Conservation (phyloP, 1,140 invertebrate species). For the Caenorhabditis brenneri region DNA sequence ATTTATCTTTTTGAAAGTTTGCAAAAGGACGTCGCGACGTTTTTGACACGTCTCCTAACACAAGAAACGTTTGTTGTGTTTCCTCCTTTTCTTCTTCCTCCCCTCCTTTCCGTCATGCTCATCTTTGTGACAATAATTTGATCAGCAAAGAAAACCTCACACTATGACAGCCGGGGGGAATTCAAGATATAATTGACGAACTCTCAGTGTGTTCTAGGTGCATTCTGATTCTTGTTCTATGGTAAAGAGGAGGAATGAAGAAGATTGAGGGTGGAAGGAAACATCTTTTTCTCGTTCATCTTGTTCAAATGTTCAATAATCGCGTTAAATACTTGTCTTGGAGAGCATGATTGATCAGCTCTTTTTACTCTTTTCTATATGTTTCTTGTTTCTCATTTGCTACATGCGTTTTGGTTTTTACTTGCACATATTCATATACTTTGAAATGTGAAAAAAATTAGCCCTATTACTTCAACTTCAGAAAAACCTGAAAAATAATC, state of each 20-base stretch:
- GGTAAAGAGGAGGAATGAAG: background rate
- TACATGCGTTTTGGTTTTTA: background rate
- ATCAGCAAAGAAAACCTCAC: background rate
- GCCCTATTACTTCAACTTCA: too few relatives aligned
- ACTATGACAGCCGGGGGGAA: too few relatives aligned
- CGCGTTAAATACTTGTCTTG: slow-evolving; percentile 38
- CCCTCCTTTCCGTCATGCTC: background rate
- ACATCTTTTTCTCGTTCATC: slow-evolving; percentile 41
- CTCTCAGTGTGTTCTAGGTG: slow-evolving; percentile 4
- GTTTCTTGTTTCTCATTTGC: slow-evolving; percentile 22
- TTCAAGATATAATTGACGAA: background rate
- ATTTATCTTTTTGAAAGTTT: slow-evolving; percentile 35
- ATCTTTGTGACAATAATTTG: slow-evolving; percentile 19
- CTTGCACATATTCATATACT: background rate
- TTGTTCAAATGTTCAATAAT: slow-evolving; percentile 37
- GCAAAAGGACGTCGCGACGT: slow-evolving; percentile 29
- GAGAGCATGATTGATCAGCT: slow-evolving; percentile 38
- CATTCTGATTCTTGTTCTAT: background rate
- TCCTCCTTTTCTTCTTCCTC: background rate
- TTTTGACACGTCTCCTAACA: slow-evolving; percentile 14
- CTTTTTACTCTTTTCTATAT: background rate
- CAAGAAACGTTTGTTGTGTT: background rate
- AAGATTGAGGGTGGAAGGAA: slow-evolving; percentile 11
- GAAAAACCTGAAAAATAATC: too few relatives aligned
- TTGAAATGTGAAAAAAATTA: too few relatives aligned